Evolutionary conservation across 2,113 vertebrate species (phyloP).

Genomic region (Xenus cinereus): DNA sequence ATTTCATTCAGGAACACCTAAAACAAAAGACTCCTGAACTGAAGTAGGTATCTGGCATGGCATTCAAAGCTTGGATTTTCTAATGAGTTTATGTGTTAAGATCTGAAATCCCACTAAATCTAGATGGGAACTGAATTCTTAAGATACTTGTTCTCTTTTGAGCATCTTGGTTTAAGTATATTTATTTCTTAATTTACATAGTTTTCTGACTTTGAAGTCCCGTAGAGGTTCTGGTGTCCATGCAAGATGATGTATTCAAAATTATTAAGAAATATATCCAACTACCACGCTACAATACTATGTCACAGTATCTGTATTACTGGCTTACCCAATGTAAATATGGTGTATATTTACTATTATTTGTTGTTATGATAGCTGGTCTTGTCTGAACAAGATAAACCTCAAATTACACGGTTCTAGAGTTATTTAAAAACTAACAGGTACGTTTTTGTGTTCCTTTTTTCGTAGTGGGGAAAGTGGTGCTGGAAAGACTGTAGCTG

Average conservation of each 20-base stretch:
- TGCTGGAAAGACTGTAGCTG: constrained; percentile 96
- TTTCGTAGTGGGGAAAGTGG: constrained; percentile 89
- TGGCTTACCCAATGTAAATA: neutral
- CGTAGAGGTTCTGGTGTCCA: neutral
- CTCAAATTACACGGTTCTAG: neutral
- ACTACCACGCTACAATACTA: neutral
- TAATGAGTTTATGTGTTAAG: neutral
- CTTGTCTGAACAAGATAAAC: neutral
- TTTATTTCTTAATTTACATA: neutral
- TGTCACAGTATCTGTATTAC: neutral
- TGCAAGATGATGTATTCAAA: neutral
- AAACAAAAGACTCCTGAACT: constrained; percentile 58
- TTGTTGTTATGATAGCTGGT: neutral
- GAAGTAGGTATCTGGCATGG: neutral
- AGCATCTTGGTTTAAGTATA: neutral
- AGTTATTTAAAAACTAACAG: neutral
- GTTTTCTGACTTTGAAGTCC: neutral
- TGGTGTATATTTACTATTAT: neutral
- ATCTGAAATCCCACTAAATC: neutral
- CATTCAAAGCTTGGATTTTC: neutral
- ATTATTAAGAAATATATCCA: neutral
- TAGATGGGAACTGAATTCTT: neutral
- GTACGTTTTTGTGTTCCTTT: neutral
- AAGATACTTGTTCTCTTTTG: neutral
- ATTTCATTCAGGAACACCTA: constrained; percentile 70